Percentiles rank a stretch among this genome's conserved stretches.
Evolutionary conservation across 2,797 vertebrate genomes (phyloP).

Genomic region (Hyperoplus immaculatus): DNA sequence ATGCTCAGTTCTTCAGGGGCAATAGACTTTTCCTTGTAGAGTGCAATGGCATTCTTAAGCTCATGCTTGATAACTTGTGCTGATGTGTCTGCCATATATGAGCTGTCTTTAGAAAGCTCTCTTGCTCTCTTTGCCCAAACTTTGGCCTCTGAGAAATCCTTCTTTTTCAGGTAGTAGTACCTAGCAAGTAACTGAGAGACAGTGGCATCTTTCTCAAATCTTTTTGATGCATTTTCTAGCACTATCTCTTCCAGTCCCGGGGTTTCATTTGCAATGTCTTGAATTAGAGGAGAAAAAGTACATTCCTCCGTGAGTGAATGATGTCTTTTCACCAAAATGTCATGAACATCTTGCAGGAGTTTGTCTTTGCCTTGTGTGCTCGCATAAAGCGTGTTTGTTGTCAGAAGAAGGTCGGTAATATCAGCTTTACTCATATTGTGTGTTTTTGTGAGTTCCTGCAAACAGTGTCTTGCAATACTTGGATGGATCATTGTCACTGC

Average conservation of each 20-base stretch:
- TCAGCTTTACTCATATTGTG: slow-evolving; percentile 61
- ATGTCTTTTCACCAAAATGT: slow-evolving; percentile 74
- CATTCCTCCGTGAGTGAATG: slow-evolving; percentile 40
- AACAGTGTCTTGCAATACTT: slow-evolving; percentile 72
- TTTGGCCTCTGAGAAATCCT: slow-evolving; percentile 67
- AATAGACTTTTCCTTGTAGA: slow-evolving; percentile 39
- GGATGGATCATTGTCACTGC: slow-evolving; percentile 75
- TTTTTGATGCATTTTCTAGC: slow-evolving; percentile 72
- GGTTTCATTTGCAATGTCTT: slow-evolving; percentile 68
- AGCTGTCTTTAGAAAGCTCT: slow-evolving; percentile 64
- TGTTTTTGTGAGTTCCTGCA: slow-evolving; percentile 68
- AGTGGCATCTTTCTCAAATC: slow-evolving; percentile 69
- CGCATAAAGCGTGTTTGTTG: slow-evolving; percentile 62
- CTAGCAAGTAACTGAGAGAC: slow-evolving; percentile 79
- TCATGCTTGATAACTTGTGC: slow-evolving; percentile 80
- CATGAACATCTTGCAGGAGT: slow-evolving; percentile 65
- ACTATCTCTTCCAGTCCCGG: slow-evolving; percentile 70
- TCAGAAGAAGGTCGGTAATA: slow-evolving; percentile 72
- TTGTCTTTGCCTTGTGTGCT: slow-evolving; percentile 73
- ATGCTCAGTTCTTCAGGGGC: slow-evolving; percentile 40
- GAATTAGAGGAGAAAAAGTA: slow-evolving; percentile 78
- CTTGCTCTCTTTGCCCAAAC: slow-evolving; percentile 66
- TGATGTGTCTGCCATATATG: slow-evolving; percentile 79
- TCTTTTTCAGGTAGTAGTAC: slow-evolving; percentile 79
- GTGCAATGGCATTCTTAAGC: slow-evolving; percentile 57